Percentiles rank a stretch among this genome's conserved stretches.
These are phyloP conservation scores for Ciconia boyciana DNA, from an alignment of 2,113 vertebrate species.

Conservation along the genomic window DNA sequence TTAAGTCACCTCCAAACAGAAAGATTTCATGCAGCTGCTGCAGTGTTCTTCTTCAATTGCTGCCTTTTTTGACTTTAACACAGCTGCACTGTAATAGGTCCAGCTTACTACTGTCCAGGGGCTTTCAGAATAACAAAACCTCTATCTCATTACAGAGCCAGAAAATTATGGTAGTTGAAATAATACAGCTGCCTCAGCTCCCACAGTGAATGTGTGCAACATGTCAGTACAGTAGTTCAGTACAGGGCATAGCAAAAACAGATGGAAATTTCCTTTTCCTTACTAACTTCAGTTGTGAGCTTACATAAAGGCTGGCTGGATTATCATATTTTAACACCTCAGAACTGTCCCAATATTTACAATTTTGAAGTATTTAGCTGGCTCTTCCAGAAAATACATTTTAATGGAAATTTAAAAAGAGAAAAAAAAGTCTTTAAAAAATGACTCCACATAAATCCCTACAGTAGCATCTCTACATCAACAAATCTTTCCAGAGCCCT, in stretches of 20 bases:
- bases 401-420: neutral
- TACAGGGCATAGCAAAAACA: neutral
- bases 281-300: neutral
- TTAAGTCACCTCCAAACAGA: neutral
- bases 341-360: neutral
- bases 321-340: neutral
- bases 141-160: neutral
- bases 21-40: neutral
- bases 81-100: constrained; percentile 6
- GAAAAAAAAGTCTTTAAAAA: neutral
- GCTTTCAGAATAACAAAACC: neutral
- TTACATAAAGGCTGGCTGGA: neutral
- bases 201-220: neutral
- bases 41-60: neutral
- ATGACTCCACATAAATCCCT: neutral
- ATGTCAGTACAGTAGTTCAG: neutral
- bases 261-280: neutral
- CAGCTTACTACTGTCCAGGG: neutral
- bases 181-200: neutral
- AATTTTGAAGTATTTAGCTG: neutral
- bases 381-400: neutral
- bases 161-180: neutral
- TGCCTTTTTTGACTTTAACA: neutral
- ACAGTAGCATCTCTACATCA: neutral
- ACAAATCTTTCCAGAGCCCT: neutral